Percentiles rank a stretch among this genome's conserved stretches.
Evolutionary conservation across 2,888 invertebrate genomes (phyloP).

Genomic region (Aleiodes testaceus): DNA sequence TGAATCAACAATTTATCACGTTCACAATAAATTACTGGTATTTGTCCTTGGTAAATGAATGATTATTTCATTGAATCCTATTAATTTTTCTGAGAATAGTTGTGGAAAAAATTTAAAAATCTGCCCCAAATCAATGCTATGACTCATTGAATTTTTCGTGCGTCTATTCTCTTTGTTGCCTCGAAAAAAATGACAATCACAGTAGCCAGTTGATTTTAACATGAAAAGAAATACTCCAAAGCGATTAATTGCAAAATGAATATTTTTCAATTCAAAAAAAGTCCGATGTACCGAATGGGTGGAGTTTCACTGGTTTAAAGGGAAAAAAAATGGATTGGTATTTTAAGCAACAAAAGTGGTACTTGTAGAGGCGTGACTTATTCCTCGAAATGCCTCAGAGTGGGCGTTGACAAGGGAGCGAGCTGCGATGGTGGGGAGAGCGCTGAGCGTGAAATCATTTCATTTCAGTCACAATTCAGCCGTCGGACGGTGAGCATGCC

Average conservation of each 20-base stretch:
- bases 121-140: no score
- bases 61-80: no score
- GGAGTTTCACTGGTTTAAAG: constrained; percentile 1
- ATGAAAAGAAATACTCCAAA: no score
- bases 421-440: constrained; percentile 54
- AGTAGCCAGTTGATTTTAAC: no score
- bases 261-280: background rate
- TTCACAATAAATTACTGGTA: no score
- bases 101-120: no score
- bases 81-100: no score
- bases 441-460: constrained; percentile 47
- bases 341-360: constrained; percentile 22
- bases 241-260: constrained; percentile 11
- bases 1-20: no score
- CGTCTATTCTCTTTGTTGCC: no score
- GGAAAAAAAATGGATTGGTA: constrained; percentile 21
- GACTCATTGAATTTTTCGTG: no score
- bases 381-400: background rate
- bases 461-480: constrained; percentile 63
- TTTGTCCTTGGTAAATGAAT: no score
- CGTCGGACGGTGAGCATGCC: constrained; percentile 60
- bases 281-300: background rate
- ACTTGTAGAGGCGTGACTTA: constrained; percentile 35
- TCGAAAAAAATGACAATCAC: no score
- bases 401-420: constrained; percentile 30